Percentiles rank a stretch among this genome's conserved stretches.
These are phyloP conservation scores for Dasypolia templi DNA, from an alignment of 2,888 invertebrate species.

Conservation along the genomic window DNA sequence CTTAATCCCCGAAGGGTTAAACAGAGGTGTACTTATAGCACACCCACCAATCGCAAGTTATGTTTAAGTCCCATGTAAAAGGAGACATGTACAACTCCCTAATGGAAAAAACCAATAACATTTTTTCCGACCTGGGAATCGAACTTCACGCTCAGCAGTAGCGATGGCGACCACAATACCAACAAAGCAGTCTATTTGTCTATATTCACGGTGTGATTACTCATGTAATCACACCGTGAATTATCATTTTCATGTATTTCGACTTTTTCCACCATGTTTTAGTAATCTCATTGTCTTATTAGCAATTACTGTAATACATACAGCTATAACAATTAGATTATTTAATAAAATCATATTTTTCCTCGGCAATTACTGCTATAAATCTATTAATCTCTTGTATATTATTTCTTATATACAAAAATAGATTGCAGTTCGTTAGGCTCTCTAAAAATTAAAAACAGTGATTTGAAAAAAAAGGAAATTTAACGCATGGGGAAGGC, in stretches of 20 bases:
- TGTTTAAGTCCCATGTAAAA: background rate
- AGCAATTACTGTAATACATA: background rate
- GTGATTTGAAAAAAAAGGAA: too few relatives aligned
- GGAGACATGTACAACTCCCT: too few relatives aligned
- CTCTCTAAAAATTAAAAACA: too few relatives aligned
- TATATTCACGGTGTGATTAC: background rate
- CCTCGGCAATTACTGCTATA: background rate
- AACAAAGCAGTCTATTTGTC: background rate
- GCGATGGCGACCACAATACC: background rate
- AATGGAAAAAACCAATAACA: background rate
- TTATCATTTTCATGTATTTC: background rate
- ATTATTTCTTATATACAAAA: too few relatives aligned
- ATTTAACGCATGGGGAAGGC: too few relatives aligned
- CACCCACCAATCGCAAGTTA: background rate
- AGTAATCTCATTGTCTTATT: background rate
- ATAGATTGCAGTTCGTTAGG: too few relatives aligned
- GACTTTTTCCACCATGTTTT: background rate
- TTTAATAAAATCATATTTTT: background rate
- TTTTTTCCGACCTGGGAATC: background rate
- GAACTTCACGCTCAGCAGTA: background rate
- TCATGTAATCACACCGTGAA: background rate
- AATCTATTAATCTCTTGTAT: background rate
- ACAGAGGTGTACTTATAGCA: background rate
- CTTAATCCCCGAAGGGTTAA: background rate
- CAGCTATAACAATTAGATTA: background rate